Evolutionary conservation across 2,888 invertebrate genomes (phyloP).

Genomic region (Trichogramma evanescens): DNA sequence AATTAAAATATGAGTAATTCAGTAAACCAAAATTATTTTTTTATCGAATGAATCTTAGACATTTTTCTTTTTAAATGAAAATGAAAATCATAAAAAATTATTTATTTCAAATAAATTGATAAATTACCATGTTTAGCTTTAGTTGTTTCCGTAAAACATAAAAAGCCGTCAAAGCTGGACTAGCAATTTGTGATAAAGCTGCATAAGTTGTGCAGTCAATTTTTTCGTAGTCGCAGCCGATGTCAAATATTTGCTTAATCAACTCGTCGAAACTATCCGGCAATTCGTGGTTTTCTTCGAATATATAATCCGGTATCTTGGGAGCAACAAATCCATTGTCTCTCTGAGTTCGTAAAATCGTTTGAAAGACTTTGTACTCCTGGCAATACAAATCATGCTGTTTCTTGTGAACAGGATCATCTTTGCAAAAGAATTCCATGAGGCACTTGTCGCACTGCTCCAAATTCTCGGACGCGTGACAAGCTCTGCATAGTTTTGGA

Average conservation of each 20-base stretch:
- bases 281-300: constrained; percentile 33
- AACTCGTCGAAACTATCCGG: constrained; percentile 51
- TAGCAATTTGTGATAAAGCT: constrained; percentile 58
- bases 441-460: constrained; percentile 55
- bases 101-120: neutral
- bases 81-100: neutral
- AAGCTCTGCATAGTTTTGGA: constrained; percentile 57
- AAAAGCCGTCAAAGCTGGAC: constrained; percentile 59
- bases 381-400: constrained; percentile 59
- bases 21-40: neutral
- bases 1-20: constrained; percentile 22
- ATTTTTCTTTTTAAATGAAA: neutral
- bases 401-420: constrained; percentile 48
- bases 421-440: constrained; percentile 52
- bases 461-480: constrained; percentile 50
- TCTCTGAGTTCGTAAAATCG: constrained; percentile 56
- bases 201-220: constrained; percentile 57
- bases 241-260: constrained; percentile 49
- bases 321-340: constrained; percentile 53
- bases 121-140: neutral
- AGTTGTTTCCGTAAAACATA: constrained; percentile 49
- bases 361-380: constrained; percentile 56
- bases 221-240: constrained; percentile 46
- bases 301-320: constrained; percentile 52
- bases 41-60: neutral